Evolutionary conservation across 2,888 invertebrate species (phyloP).

Genomic region (Dasypolia templi): DNA sequence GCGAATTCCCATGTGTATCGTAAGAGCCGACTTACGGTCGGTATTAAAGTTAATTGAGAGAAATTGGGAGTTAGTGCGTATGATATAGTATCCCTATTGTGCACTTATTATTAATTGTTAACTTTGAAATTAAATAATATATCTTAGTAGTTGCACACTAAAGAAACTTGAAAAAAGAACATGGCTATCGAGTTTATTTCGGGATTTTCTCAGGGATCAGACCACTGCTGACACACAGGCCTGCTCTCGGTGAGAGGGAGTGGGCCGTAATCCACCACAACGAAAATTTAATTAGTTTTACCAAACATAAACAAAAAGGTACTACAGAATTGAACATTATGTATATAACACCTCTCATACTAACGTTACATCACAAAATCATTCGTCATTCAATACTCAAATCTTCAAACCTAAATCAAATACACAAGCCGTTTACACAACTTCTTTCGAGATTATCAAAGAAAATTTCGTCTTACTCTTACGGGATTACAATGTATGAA

Average conservation of each 20-base stretch:
- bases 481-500: slow-evolving; percentile 59
- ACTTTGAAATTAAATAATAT: not conserved
- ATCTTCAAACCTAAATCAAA: slow-evolving; percentile 39
- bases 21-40: slow-evolving; percentile 54
- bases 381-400: not conserved
- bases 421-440: slow-evolving; percentile 47
- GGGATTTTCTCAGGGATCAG: too few relatives aligned
- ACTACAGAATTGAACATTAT: not conserved
- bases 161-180: not conserved
- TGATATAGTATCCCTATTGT: slow-evolving; percentile 46
- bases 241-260: too few relatives aligned
- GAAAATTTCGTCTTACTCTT: slow-evolving; percentile 45
- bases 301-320: not conserved
- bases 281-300: not conserved
- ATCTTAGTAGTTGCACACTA: not conserved
- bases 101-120: slow-evolving; percentile 34
- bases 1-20: slow-evolving; percentile 41
- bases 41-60: slow-evolving; percentile 59
- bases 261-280: too few relatives aligned
- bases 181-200: not conserved
- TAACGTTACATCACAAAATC: not conserved
- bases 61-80: slow-evolving; percentile 34
- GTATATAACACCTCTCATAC: not conserved
- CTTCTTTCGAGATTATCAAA: slow-evolving; percentile 50
- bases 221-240: too few relatives aligned